These are phyloP conservation scores for Monochamus alternatus DNA, from an alignment of 2,888 invertebrate genomes.

Conservation along the genomic window DNA sequence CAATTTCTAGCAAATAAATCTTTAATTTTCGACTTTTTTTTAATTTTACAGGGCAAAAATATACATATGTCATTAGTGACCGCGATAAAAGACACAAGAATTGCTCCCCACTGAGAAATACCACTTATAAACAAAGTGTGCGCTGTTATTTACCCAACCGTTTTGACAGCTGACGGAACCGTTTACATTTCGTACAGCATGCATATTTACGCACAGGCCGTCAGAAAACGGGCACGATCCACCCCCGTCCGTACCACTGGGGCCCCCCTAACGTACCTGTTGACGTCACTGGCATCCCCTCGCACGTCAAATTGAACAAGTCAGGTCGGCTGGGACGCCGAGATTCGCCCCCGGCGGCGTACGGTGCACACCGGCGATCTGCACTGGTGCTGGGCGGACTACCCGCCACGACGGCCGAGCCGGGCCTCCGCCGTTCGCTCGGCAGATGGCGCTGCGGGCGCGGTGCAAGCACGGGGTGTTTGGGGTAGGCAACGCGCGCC, in stretches of 20 bases:
- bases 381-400: slow-evolving; percentile 50
- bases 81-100: too few relatives aligned
- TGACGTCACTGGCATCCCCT: slow-evolving; percentile 3
- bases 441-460: slow-evolving; percentile 59
- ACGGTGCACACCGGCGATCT: slow-evolving; percentile 39
- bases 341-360: slow-evolving; percentile 15
- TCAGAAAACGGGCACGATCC: neutral
- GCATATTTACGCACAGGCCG: too few relatives aligned
- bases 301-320: neutral
- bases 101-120: too few relatives aligned
- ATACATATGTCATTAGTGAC: too few relatives aligned
- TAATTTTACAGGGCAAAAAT: too few relatives aligned
- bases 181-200: too few relatives aligned
- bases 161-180: too few relatives aligned
- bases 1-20: too few relatives aligned
- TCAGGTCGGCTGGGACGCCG: slow-evolving; percentile 24
- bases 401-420: slow-evolving; percentile 53
- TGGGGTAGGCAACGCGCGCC: neutral
- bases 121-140: too few relatives aligned
- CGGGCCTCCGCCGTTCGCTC: slow-evolving; percentile 58
- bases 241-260: neutral
- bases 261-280: neutral
- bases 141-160: too few relatives aligned
- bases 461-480: neutral
- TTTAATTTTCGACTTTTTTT: too few relatives aligned